Evolutionary conservation across 92 coral and sea anemone species (phyloP).

Genomic region (Chrysogorgia sp.): DNA sequence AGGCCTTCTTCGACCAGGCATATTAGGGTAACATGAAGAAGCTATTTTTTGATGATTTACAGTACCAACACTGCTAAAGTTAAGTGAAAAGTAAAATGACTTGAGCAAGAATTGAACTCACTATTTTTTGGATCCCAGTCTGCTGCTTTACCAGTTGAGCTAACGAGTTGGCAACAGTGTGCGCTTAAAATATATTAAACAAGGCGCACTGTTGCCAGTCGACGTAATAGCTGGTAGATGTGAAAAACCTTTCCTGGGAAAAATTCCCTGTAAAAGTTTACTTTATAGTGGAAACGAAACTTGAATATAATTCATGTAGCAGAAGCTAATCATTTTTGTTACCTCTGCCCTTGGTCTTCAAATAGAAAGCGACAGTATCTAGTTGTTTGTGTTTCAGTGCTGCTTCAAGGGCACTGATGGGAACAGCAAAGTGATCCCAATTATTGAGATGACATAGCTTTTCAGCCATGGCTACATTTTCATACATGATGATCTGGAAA

Average conservation of each 20-base stretch:
- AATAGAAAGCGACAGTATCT: constrained; percentile 93
- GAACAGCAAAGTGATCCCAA: constrained; percentile 96
- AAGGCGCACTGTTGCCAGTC: not conserved
- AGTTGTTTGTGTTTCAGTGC: constrained; percentile 94
- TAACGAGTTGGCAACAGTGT: too few species aligned
- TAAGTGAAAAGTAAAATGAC: too few species aligned
- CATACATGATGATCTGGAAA: constrained; percentile 84
- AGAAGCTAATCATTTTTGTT: not conserved
- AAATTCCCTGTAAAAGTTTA: not conserved
- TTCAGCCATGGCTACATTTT: constrained; percentile 94
- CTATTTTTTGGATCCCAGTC: too few species aligned
- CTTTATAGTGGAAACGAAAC: not conserved
- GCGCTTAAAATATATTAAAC: not conserved
- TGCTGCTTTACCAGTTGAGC: too few species aligned
- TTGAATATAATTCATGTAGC: not conserved
- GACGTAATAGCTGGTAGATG: not conserved
- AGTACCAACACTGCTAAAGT: too few species aligned
- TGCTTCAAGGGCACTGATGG: constrained; percentile 92
- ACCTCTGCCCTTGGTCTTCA: constrained; percentile 96
- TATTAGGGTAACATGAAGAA: too few species aligned
- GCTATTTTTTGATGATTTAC: too few species aligned
- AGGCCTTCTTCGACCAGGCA: too few species aligned
- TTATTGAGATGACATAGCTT: constrained; percentile 76
- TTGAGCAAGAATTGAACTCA: too few species aligned
- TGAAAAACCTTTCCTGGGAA: not conserved